Percentiles rank a stretch among this genome's conserved stretches.
Conservation (phyloP, 2,888 invertebrate species). For the Apocheima hispidaria region DNA sequence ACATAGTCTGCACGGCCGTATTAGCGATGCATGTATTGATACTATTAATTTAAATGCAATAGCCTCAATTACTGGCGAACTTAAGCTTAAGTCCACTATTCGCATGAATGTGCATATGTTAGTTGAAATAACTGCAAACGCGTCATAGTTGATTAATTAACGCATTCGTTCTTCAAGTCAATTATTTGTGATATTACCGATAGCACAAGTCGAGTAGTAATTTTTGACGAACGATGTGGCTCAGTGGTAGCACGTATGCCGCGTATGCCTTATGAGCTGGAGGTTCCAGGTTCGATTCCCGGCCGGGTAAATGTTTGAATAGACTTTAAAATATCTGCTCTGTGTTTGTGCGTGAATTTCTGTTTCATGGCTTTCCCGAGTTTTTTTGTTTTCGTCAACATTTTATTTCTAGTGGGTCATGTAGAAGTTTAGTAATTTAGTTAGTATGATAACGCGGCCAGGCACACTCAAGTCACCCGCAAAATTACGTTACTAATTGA, state of each 20-base stretch:
- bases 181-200: neutral
- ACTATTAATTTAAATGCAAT: conserved; percentile 83
- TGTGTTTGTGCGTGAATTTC: too few relatives aligned
- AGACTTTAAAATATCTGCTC: too few relatives aligned
- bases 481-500: conserved; percentile 87
- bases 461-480: conserved; percentile 85
- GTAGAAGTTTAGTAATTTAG: conserved; percentile 50
- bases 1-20: conserved; percentile 58
- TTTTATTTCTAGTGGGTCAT: too few relatives aligned
- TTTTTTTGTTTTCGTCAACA: too few relatives aligned
- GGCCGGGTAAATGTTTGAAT: too few relatives aligned
- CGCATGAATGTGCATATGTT: conserved; percentile 48
- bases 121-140: conserved; percentile 55
- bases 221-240: too few relatives aligned
- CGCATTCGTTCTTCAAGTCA: conserved; percentile 44
- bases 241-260: too few relatives aligned
- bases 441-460: conserved; percentile 71
- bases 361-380: too few relatives aligned
- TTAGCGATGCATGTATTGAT: conserved; percentile 70
- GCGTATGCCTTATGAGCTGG: too few relatives aligned
- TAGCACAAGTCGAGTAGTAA: neutral
- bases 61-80: conserved; percentile 76
- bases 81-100: conserved; percentile 58
- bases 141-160: conserved; percentile 55
- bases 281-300: too few relatives aligned